Percentiles rank a stretch among this genome's conserved stretches.
Evolutionary conservation across 2,888 invertebrate genomes (phyloP).

Genomic region (Anticlea derivata): DNA sequence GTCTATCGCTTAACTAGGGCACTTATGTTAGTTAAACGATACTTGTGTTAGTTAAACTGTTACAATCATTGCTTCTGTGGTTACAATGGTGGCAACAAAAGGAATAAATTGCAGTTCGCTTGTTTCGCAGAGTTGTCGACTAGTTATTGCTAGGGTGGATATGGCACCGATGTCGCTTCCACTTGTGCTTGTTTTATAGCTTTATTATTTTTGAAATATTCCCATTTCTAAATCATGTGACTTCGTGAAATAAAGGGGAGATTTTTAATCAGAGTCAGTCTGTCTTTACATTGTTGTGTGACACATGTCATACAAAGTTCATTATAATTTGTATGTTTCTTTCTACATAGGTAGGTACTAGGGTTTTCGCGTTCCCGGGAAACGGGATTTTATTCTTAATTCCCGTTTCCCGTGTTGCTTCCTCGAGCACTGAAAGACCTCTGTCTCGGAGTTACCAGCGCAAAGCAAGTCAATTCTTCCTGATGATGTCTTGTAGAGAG

Average conservation of each 20-base stretch:
- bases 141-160: constrained; percentile 49
- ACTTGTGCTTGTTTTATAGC: constrained; percentile 41
- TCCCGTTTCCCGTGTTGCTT: no score
- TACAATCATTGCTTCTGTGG: constrained; percentile 11
- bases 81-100: constrained; percentile 38
- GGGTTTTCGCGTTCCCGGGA: no score
- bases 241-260: constrained; percentile 2
- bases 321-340: no score
- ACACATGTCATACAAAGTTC: no score
- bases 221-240: constrained; percentile 5
- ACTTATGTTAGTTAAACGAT: no score
- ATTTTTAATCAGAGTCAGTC: background rate
- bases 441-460: no score
- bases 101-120: constrained; percentile 57
- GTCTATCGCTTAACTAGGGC: background rate
- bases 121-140: constrained; percentile 52
- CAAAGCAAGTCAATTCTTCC: no score
- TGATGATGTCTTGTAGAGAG: no score
- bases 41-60: no score
- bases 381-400: no score
- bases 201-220: constrained; percentile 30
- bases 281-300: constrained; percentile 21
- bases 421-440: no score
- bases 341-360: no score
- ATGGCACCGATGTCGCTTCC: constrained; percentile 48